Evolutionary conservation across 2,888 invertebrate genomes (phyloP), one percentile per base, ranked within the genome.

Genomic region (Neoscelio sp.): DNA sequence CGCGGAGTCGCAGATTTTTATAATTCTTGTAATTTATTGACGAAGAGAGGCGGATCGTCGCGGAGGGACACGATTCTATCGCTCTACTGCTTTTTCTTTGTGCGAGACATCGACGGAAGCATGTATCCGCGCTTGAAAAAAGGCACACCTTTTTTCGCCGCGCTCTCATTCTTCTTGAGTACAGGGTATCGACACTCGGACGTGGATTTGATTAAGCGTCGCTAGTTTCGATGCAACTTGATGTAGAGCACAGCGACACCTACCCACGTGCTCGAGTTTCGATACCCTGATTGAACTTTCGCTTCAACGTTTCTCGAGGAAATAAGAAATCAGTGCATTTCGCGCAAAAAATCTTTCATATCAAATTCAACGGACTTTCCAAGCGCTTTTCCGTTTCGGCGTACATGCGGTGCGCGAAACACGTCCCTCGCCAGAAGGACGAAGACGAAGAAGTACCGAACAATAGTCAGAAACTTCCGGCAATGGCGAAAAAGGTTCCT

Each of bases 21-120:
- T 74, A 74, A 78, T 77, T 79, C 73, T 76, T 78, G 71, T 82
- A 81, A 82, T 81, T 81, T 82, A 82, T 82, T 81, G 56, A 68
- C 2, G 48, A 70, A 67, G 52, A 52, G 58, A 58, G 48, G 40
- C 60, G 38, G 44, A 46, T 56, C 44, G 23, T 62, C 54, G 68
- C 58, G 44, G 60, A 48, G 68, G 75, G 48, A 75, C 60, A 60
- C 38, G 35, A 33, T 54, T 64, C 50, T 56, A 48, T 60, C 54
- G 67, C 40, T 60, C 52, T 42, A 6, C 10, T 42, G 67, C 33
- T 10, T 23, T 26, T 26, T 26, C 12, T 13, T 46, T 13, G 46
- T 26, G 4, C 10, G 26, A 18, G 26, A 12, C 13, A n/a, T n/a
- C 40, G 4, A 4, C 17, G 40, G 30, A 50, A 28, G n/a, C n/a